Conservation (phyloP, 2,888 invertebrate genomes). For the Apodemia duryi region DNA sequence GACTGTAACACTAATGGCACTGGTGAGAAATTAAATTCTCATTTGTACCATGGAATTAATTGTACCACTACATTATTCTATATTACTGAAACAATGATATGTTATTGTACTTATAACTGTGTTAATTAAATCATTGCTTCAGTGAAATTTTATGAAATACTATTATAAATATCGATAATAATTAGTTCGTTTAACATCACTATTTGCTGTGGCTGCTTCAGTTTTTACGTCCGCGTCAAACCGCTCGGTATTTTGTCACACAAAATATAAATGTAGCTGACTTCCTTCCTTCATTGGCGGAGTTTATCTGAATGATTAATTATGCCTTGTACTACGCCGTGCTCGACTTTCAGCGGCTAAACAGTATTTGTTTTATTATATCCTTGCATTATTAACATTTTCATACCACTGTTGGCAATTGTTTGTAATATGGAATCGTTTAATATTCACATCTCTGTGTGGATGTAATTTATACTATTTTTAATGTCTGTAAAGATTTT, state of each 20-base stretch:
- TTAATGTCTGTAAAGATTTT: too few species aligned
- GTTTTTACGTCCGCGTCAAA: conserved; percentile 78
- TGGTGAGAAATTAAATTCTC: neutral
- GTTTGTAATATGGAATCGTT: neutral
- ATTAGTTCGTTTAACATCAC: conserved; percentile 35
- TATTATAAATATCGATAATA: neutral
- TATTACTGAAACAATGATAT: too few species aligned
- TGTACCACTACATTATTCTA: neutral
- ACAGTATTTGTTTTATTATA: conserved; percentile 22
- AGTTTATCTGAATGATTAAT: conserved; percentile 76
- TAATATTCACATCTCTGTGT: neutral
- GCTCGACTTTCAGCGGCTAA: conserved; percentile 45
- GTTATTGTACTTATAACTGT: too few species aligned
- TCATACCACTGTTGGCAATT: neutral
- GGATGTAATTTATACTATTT: too few species aligned
- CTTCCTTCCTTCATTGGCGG: conserved; percentile 76
- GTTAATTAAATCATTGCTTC: too few species aligned
- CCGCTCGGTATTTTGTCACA: conserved; percentile 77
- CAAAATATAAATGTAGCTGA: conserved; percentile 76
- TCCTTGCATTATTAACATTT: conserved; percentile 12
- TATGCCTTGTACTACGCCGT: conserved; percentile 48
- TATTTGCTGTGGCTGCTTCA: conserved; percentile 53
- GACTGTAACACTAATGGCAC: neutral
- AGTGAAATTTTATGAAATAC: too few species aligned
- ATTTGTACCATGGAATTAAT: neutral